phyloP scores from a whole-genome alignment of 2,797 vertebrate genomes.

The Esox masquinongy region DNA sequence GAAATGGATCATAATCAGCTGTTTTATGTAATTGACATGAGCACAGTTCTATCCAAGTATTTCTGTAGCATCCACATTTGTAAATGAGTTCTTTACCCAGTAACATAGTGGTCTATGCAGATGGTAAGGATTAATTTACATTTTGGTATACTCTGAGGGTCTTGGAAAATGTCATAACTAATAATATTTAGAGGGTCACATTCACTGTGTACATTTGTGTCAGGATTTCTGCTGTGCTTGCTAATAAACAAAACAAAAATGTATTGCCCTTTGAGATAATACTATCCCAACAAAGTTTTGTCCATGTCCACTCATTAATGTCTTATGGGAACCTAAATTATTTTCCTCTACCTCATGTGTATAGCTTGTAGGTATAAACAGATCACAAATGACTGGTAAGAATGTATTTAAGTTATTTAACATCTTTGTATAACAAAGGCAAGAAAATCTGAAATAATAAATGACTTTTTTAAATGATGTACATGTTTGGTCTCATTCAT shows the following conservation, averaged over 20 bases:
- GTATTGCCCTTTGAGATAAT: slow-evolving; percentile 74
- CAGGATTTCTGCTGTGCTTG: slow-evolving; percentile 80
- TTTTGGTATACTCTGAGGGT: background rate
- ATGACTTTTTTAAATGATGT: slow-evolving; percentile 96
- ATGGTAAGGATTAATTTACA: background rate
- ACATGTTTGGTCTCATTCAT: slow-evolving; percentile 34
- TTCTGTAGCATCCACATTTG: slow-evolving; percentile 49
- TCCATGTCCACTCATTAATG: slow-evolving; percentile 80
- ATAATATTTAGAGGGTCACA: slow-evolving; percentile 16
- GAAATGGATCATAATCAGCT: slow-evolving; percentile 45
- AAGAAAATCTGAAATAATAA: slow-evolving; percentile 97
- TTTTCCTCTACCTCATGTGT: slow-evolving; percentile 99
- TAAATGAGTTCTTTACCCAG: slow-evolving; percentile 8
- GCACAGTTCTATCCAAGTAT: slow-evolving; percentile 11
- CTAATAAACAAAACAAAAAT: slow-evolving; percentile 68
- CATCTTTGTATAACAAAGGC: slow-evolving; percentile 99
- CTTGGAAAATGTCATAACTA: background rate
- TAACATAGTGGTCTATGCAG: background rate
- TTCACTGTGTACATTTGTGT: slow-evolving; percentile 66
- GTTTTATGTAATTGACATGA: background rate
- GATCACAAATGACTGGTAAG: slow-evolving; percentile 99
- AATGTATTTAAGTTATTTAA: slow-evolving; percentile 99
- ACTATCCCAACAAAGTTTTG: slow-evolving; percentile 77
- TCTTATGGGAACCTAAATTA: slow-evolving; percentile 94
- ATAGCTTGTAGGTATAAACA: slow-evolving; percentile 97